A percentile compares a stretch with the other conserved stretches of the same genome.
These are phyloP conservation scores for Champsocephalus esox DNA, from an alignment of 2,797 vertebrate species.

Conservation along the genomic window DNA sequence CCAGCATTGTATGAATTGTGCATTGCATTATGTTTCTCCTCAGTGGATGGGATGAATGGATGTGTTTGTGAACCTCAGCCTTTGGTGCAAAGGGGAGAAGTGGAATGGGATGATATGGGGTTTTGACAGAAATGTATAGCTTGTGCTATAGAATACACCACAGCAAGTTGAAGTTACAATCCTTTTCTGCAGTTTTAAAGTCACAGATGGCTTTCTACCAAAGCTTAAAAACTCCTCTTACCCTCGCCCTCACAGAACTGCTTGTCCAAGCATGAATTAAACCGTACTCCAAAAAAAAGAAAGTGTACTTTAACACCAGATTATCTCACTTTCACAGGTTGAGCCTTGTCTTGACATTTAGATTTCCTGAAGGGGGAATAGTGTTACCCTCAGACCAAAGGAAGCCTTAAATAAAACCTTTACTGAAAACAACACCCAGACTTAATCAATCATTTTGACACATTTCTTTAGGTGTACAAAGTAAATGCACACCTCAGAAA, in stretches of 20 bases:
- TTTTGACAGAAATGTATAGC: constrained; percentile 15
- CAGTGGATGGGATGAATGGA: constrained; percentile 64
- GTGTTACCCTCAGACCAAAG: neutral
- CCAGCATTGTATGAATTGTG: constrained; percentile 73
- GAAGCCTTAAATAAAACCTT: neutral
- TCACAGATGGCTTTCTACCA: too few relatives aligned
- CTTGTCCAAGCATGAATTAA: neutral
- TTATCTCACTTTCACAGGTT: constrained; percentile 4
- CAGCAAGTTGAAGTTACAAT: neutral
- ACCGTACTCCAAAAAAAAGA: neutral
- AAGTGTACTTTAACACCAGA: neutral
- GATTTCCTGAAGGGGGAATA: neutral
- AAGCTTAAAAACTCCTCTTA: neutral
- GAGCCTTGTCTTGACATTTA: neutral
- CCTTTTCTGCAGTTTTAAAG: neutral
- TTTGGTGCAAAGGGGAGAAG: constrained; percentile 28
- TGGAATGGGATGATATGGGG: constrained; percentile 25
- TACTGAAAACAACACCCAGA: neutral
- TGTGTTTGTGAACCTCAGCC: constrained; percentile 54
- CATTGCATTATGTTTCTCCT: constrained; percentile 55
- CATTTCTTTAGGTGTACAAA: neutral
- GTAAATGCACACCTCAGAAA: neutral
- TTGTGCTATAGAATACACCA: constrained; percentile 2
- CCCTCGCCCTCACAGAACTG: neutral
- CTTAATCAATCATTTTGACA: neutral